Evolutionary conservation across 2,113 vertebrate species (phyloP).

Genomic region (Boulengerochromis microlepis): DNA sequence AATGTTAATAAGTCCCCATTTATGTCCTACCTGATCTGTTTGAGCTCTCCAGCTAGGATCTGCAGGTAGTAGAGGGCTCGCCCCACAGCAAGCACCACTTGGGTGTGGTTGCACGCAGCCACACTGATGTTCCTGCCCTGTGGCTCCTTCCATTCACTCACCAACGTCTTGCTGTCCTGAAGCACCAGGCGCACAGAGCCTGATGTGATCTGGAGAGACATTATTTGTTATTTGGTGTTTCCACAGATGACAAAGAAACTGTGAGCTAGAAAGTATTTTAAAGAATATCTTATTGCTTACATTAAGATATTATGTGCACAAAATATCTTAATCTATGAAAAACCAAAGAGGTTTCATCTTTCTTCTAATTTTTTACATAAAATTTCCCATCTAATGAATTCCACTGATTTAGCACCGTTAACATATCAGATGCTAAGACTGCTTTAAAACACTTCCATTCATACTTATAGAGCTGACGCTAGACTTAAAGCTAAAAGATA

Average conservation of each 20-base stretch:
- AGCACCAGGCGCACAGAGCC: conserved; percentile 91
- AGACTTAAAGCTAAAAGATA: background rate
- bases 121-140: conserved; percentile 96
- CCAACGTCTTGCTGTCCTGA: conserved; percentile 90
- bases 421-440: background rate
- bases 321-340: background rate
- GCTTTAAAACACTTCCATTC: background rate
- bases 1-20: background rate
- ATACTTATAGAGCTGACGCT: background rate
- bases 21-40: conserved; percentile 84
- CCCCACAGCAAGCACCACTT: conserved; percentile 95
- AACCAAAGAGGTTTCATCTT: background rate
- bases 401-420: background rate
- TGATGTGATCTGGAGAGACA: conserved; percentile 84
- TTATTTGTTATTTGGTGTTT: background rate
- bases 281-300: background rate
- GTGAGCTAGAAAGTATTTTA: background rate
- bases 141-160: conserved; percentile 96
- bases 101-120: conserved; percentile 92
- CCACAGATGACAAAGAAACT: background rate
- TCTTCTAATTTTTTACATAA: background rate
- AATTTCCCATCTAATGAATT: background rate
- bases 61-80: conserved; percentile 93
- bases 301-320: background rate
- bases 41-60: conserved; percentile 89